Evolutionary conservation across 2,797 vertebrate genomes (phyloP).

Genomic region (Prionace glauca): DNA sequence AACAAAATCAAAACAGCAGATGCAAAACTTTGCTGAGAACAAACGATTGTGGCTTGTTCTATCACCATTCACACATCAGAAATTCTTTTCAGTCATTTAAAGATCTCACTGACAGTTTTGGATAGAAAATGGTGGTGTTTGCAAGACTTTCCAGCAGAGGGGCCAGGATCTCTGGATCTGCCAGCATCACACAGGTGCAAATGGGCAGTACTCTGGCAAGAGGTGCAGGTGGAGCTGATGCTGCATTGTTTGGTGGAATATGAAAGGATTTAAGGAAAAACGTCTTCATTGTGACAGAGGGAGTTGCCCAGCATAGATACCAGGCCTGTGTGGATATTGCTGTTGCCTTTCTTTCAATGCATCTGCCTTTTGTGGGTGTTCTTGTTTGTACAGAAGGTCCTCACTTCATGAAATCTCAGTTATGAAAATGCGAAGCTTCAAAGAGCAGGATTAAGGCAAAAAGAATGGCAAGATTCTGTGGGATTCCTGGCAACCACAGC

Average conservation of each 20-base stretch:
- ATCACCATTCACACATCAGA: neutral
- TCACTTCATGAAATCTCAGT: neutral
- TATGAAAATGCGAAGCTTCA: neutral
- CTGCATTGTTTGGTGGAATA: neutral
- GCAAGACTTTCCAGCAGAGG: neutral
- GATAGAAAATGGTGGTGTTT: neutral
- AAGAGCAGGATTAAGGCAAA: neutral
- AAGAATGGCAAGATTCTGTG: neutral
- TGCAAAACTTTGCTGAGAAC: neutral
- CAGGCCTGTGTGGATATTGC: neutral
- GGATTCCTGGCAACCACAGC: neutral
- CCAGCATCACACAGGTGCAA: neutral
- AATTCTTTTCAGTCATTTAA: slow-evolving; percentile 6
- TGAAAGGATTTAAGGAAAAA: neutral
- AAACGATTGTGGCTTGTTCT: neutral
- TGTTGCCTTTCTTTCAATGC: neutral
- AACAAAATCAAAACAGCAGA: neutral
- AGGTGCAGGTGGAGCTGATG: neutral
- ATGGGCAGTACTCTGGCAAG: neutral
- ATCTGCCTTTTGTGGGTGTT: neutral
- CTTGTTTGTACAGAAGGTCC: neutral
- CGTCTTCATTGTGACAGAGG: neutral
- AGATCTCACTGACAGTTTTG: neutral
- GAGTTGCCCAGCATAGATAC: neutral
- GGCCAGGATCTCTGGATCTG: neutral